Percentiles rank a stretch among this genome's conserved stretches.
Conservation (phyloP, 2,888 invertebrate genomes). For the Furcula furcula region DNA sequence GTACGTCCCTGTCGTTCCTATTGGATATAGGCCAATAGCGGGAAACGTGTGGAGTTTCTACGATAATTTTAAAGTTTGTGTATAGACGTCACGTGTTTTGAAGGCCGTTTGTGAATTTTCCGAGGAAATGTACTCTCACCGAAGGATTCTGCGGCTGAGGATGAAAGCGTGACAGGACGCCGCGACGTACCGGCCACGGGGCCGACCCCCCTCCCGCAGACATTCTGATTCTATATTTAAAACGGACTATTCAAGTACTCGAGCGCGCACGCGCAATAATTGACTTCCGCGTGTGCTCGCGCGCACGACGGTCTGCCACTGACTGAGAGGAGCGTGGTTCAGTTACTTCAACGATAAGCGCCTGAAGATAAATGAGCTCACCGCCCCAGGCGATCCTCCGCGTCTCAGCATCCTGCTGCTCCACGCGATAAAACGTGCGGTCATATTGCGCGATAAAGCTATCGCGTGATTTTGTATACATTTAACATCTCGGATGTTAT, state of each 20-base stretch:
- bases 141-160: conserved; percentile 64
- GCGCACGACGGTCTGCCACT: conserved; percentile 73
- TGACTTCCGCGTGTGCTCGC: conserved; percentile 79
- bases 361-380: conserved; percentile 72
- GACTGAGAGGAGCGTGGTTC: conserved; percentile 69
- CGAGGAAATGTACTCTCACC: conserved; percentile 65
- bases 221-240: conserved; percentile 77
- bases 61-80: conserved; percentile 69
- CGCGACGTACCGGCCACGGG: conserved; percentile 88
- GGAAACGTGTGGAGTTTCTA: conserved; percentile 62
- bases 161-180: conserved; percentile 74
- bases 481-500: conserved; percentile 51
- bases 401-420: conserved; percentile 70
- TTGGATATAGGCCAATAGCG: conserved; percentile 78
- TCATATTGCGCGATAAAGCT: conserved; percentile 43
- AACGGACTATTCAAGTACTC: conserved; percentile 77
- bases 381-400: conserved; percentile 76
- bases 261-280: conserved; percentile 75
- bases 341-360: conserved; percentile 66
- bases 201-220: conserved; percentile 82
- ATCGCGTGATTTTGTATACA: conserved; percentile 29
- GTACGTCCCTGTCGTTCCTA: conserved; percentile 61
- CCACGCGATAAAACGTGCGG: conserved; percentile 66
- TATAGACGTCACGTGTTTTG: conserved; percentile 59
- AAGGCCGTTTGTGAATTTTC: conserved; percentile 51